phyloP scores from a whole-genome alignment of 2,113 vertebrate species.

The Brienomyrus brachyistius region DNA sequence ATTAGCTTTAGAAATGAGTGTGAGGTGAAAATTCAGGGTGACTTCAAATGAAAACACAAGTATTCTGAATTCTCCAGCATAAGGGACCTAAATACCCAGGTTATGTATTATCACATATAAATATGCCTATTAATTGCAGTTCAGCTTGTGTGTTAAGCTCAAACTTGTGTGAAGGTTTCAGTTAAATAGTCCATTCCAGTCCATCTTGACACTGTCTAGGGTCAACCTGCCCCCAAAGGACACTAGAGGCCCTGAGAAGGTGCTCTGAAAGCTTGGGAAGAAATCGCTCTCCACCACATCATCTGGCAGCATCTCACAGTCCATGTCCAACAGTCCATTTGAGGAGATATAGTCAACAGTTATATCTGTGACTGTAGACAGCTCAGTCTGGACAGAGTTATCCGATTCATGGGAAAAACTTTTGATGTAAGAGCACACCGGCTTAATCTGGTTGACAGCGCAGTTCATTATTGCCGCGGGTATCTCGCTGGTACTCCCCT shows the following conservation, averaged over 20 bases:
- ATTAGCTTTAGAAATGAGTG: not conserved
- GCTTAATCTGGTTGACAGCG: constrained; percentile 8
- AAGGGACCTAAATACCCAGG: not conserved
- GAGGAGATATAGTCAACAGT: constrained; percentile 54
- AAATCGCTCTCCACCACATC: constrained; percentile 27
- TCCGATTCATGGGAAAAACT: constrained; percentile 58
- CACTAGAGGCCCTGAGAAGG: constrained; percentile 30
- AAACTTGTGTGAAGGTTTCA: not conserved
- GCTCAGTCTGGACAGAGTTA: constrained; percentile 47
- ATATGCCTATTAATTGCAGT: not conserved
- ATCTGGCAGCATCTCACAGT: constrained; percentile 21
- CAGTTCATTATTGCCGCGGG: not conserved
- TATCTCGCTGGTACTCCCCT: not conserved
- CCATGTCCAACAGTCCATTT: constrained; percentile 21
- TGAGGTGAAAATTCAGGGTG: not conserved
- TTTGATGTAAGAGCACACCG: constrained; percentile 54
- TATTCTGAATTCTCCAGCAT: not conserved
- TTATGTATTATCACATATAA: no score
- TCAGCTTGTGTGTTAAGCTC: not conserved
- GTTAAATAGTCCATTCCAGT: constrained; percentile 51
- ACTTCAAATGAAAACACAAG: not conserved
- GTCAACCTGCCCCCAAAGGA: constrained; percentile 50
- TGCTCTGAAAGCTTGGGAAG: constrained; percentile 39
- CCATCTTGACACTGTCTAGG: constrained; percentile 58
- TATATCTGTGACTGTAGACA: constrained; percentile 45